These are phyloP conservation scores for Nothobranchius kuhntae DNA, from an alignment of 2,113 vertebrate species.

Conservation along the genomic window DNA sequence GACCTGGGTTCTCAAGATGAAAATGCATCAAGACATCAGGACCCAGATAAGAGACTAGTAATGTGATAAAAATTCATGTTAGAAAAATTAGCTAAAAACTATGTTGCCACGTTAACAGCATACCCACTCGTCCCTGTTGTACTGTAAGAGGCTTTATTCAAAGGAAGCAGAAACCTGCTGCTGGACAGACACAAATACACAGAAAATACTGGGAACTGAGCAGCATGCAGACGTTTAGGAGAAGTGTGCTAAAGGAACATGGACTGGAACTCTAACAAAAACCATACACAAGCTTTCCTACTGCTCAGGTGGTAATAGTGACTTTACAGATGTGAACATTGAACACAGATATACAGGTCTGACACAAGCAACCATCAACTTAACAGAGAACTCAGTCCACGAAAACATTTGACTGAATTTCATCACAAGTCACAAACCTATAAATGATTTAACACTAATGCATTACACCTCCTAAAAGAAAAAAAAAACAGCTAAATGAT, in stretches of 20 bases:
- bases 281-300: too few relatives aligned
- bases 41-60: too few relatives aligned
- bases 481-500: background rate
- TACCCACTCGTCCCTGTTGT: background rate
- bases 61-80: too few relatives aligned
- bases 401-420: background rate
- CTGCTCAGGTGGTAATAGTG: too few relatives aligned
- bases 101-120: background rate
- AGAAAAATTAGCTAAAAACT: too few relatives aligned
- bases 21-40: too few relatives aligned
- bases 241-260: too few relatives aligned
- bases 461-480: background rate
- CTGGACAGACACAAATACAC: background rate
- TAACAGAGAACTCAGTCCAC: background rate
- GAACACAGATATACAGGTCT: background rate
- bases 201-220: background rate
- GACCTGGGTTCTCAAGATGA: too few relatives aligned
- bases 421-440: background rate
- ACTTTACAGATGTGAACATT: too few relatives aligned
- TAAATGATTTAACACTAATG: fast-evolving
- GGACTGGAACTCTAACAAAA: too few relatives aligned
- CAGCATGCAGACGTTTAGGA: too few relatives aligned
- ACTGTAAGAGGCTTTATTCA: slow-evolving; percentile 14
- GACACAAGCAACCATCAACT: background rate
- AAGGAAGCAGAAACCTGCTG: slow-evolving; percentile 4